These are phyloP conservation scores for Fulica atra DNA, from an alignment of 2,113 vertebrate species.

Conservation along the genomic window DNA sequence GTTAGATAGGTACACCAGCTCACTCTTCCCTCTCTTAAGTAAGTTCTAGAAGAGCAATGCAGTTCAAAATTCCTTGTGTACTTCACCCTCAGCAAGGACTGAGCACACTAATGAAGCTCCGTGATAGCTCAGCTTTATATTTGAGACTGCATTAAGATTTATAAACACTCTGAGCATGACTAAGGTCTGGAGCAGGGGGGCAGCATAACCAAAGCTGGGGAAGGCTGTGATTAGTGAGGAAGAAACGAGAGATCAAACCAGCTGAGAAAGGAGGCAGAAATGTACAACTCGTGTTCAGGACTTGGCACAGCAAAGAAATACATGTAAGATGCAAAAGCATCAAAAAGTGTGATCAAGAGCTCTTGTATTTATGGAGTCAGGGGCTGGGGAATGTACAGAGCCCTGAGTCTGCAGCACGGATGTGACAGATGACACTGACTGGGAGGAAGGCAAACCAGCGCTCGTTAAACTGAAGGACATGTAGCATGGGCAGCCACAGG, in stretches of 20 bases:
- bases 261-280: conserved; percentile 6
- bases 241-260: conserved; percentile 33
- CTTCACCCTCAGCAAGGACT: neutral
- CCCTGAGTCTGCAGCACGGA: neutral
- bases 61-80: neutral
- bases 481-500: accelerated
- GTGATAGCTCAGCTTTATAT: neutral
- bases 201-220: conserved; percentile 67
- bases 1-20: neutral
- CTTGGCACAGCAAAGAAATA: neutral
- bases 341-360: neutral
- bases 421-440: neutral
- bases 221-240: conserved; percentile 2
- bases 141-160: neutral
- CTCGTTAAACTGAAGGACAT: neutral
- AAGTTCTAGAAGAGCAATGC: neutral
- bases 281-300: neutral
- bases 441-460: neutral
- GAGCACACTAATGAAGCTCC: neutral
- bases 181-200: conserved; percentile 63
- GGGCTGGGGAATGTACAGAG: neutral
- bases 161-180: conserved; percentile 44
- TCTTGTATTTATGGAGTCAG: neutral
- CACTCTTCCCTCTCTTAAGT: neutral
- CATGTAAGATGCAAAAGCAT: neutral